A percentile compares a stretch with the other conserved stretches of the same genome.
These are phyloP conservation scores for Rhea americana DNA, from an alignment of 2,113 vertebrate genomes.

Conservation along the genomic window DNA sequence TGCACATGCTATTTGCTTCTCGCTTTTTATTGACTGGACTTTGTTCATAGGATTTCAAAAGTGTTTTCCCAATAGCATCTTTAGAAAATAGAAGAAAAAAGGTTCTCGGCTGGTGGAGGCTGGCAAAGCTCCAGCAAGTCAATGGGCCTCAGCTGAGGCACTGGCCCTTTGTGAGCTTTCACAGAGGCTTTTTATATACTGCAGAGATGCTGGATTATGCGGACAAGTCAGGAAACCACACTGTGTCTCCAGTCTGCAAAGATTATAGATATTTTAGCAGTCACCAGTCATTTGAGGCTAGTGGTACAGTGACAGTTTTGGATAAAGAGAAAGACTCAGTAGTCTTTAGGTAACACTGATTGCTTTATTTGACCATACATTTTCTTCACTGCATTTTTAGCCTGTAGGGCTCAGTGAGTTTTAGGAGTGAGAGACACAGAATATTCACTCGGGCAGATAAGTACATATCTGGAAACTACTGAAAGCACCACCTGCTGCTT, in stretches of 20 bases:
- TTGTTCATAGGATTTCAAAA: conserved; percentile 40
- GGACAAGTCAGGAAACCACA: conserved; percentile 1
- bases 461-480: neutral
- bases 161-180: conserved; percentile 51
- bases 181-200: conserved; percentile 63
- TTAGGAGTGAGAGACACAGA: neutral
- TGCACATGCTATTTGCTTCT: neutral
- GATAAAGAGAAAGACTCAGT: neutral
- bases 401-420: neutral
- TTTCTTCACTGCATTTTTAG: neutral
- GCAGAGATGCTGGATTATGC: conserved; percentile 18
- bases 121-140: conserved; percentile 49
- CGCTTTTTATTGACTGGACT: conserved; percentile 33
- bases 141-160: conserved; percentile 46
- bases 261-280: conserved; percentile 2
- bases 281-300: neutral
- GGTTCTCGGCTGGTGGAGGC: conserved; percentile 28
- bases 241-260: neutral
- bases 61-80: conserved; percentile 52
- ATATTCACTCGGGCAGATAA: neutral
- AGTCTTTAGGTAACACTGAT: neutral
- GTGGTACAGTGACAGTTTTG: neutral
- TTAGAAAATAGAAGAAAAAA: conserved; percentile 40
- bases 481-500: conserved; percentile 11
- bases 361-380: neutral